A percentile compares a stretch with the other conserved stretches of the same genome.
phyloP scores from a whole-genome alignment of 2,888 invertebrate genomes.

The Rhogogaster chlorosoma region DNA sequence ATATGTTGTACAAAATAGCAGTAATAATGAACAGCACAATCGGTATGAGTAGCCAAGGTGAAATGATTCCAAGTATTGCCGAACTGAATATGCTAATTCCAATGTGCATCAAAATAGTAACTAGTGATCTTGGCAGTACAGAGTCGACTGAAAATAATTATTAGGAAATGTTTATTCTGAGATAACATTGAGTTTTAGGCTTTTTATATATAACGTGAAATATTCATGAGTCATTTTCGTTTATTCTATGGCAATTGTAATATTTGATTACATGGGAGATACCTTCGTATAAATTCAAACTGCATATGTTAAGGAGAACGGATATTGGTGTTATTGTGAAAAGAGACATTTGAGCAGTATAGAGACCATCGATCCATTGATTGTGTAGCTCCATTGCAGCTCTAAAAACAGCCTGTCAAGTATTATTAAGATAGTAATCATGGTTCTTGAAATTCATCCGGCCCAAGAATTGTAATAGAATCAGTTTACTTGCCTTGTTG shows the following conservation, averaged over 20 bases:
- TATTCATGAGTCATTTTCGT: neutral
- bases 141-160: constrained; percentile 78
- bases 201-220: neutral
- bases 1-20: constrained; percentile 72
- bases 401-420: constrained; percentile 72
- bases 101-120: constrained; percentile 80
- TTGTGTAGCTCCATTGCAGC: constrained; percentile 80
- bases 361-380: constrained; percentile 77
- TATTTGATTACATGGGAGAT: constrained; percentile 26
- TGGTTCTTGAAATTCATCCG: neutral
- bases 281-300: constrained; percentile 81
- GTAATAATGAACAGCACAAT: constrained; percentile 75
- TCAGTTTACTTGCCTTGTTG: constrained; percentile 59
- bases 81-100: constrained; percentile 78
- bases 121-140: constrained; percentile 79
- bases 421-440: neutral
- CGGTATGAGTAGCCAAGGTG: constrained; percentile 78
- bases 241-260: neutral
- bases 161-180: neutral
- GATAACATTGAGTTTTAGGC: neutral
- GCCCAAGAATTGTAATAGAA: constrained; percentile 25
- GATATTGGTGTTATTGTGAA: constrained; percentile 79
- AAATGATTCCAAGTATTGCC: constrained; percentile 78
- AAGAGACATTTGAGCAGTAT: constrained; percentile 77
- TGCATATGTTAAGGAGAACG: constrained; percentile 79